phyloP scores from a whole-genome alignment of 2,797 vertebrate genomes.

The Setipinna tenuifilis region DNA sequence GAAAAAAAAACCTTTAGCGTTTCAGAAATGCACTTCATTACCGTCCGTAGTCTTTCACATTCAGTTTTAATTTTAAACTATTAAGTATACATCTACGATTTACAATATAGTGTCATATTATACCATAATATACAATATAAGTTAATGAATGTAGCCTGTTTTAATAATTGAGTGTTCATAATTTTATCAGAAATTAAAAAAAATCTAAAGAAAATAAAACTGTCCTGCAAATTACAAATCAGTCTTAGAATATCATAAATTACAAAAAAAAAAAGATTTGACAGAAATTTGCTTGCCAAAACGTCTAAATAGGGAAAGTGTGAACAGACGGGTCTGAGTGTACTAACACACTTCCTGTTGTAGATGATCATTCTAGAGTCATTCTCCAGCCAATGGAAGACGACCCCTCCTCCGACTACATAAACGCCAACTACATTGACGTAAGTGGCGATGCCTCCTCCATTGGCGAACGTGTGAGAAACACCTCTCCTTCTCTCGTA shows the following conservation, averaged over 20 bases:
- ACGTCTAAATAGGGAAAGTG: not conserved
- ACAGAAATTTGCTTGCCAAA: not conserved
- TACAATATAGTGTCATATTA: not conserved
- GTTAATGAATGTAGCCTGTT: too few species aligned
- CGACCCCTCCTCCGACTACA: slow-evolving; percentile 98
- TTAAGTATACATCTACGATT: not conserved
- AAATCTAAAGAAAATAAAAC: too few species aligned
- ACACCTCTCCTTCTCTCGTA: slow-evolving; percentile 80
- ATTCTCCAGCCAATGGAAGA: slow-evolving; percentile 98
- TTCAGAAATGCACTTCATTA: not conserved
- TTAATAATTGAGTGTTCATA: too few species aligned
- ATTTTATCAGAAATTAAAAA: too few species aligned
- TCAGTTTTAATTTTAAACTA: not conserved
- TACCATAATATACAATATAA: not conserved
- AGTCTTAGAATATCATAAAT: too few species aligned
- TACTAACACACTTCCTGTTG: slow-evolving; percentile 42
- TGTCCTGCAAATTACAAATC: too few species aligned
- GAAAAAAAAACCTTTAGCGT: not conserved
- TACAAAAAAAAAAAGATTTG: not conserved
- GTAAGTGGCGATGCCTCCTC: slow-evolving; percentile 91
- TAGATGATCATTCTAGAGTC: slow-evolving; percentile 99
- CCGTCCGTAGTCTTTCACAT: not conserved
- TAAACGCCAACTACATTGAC: slow-evolving; percentile 99
- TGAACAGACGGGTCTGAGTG: slow-evolving; percentile 8
- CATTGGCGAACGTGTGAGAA: slow-evolving; percentile 76